These are phyloP conservation scores for Erebia palarica DNA, from an alignment of 2,888 invertebrate species.

Conservation along the genomic window DNA sequence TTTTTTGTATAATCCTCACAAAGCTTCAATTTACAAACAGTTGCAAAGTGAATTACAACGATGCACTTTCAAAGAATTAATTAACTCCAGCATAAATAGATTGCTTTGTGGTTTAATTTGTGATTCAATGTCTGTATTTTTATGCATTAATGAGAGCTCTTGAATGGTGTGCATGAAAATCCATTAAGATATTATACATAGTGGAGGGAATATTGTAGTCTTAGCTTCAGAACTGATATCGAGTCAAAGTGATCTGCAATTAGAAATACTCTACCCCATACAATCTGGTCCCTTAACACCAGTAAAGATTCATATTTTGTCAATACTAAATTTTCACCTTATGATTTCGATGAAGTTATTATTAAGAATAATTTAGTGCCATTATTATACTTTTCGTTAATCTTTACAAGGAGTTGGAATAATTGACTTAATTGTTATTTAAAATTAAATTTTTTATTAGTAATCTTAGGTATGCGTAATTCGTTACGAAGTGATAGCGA, in stretches of 20 bases:
- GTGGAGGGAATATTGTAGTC: constrained; percentile 77
- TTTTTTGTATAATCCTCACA: background rate
- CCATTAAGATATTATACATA: constrained; percentile 53
- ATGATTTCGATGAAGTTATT: constrained; percentile 4
- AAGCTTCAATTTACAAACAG: background rate
- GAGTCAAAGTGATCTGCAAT: constrained; percentile 32
- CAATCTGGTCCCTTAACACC: constrained; percentile 71
- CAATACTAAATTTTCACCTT: constrained; percentile 20
- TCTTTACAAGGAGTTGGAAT: constrained; percentile 38
- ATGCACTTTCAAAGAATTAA: background rate
- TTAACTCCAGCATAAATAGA: background rate
- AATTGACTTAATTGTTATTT: constrained; percentile 41
- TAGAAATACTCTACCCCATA: constrained; percentile 51
- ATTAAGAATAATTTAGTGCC: constrained; percentile 48
- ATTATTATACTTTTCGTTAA: constrained; percentile 28
- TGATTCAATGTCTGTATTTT: background rate
- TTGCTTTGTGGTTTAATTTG: background rate
- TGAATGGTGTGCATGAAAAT: constrained; percentile 17
- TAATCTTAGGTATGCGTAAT: background rate
- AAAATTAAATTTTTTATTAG: background rate
- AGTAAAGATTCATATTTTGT: constrained; percentile 52
- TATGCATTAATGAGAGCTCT: background rate
- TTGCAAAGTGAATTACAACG: constrained; percentile 1
- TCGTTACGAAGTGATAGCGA: background rate
- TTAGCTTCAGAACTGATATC: constrained; percentile 58